phyloP scores from a whole-genome alignment of 53 echinoderm and acorn worm species.

The Zoroaster sp. region DNA sequence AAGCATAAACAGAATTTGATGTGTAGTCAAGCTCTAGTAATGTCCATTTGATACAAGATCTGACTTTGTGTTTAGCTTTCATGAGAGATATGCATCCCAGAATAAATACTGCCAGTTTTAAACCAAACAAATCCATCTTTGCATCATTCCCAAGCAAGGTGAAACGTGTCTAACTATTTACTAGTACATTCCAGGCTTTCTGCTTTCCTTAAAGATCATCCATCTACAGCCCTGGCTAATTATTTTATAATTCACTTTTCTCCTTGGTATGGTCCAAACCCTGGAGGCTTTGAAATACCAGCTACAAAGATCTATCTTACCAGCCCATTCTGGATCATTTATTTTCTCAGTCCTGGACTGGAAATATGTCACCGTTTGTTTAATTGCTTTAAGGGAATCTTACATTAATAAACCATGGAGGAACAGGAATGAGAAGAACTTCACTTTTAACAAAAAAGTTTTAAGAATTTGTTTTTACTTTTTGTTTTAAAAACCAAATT shows the following conservation, averaged over 20 bases:
- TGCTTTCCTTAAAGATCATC: no score
- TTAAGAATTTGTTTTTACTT: no score
- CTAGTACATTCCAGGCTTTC: slow-evolving; percentile 4
- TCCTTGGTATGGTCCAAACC: no score
- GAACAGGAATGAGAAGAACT: no score
- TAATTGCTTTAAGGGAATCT: not conserved
- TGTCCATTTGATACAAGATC: no score
- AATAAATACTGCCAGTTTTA: not conserved
- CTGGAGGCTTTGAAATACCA: no score
- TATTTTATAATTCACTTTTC: no score
- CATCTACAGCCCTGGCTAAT: no score
- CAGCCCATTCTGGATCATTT: not conserved
- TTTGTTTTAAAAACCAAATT: no score
- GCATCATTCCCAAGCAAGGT: not conserved
- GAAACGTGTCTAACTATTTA: slow-evolving; percentile 31
- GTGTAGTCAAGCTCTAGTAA: not conserved
- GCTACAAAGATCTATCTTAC: not conserved
- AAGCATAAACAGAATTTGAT: not conserved
- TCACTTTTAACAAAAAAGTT: no score
- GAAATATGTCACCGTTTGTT: slow-evolving; percentile 1
- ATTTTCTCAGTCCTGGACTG: not conserved
- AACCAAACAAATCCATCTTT: not conserved
- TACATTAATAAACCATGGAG: not conserved
- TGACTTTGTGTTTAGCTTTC: slow-evolving; percentile 23
- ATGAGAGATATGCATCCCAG: not conserved